Evolutionary conservation across 2,797 vertebrate genomes (phyloP).

Genomic region (Ptychobarbus kaznakovi): DNA sequence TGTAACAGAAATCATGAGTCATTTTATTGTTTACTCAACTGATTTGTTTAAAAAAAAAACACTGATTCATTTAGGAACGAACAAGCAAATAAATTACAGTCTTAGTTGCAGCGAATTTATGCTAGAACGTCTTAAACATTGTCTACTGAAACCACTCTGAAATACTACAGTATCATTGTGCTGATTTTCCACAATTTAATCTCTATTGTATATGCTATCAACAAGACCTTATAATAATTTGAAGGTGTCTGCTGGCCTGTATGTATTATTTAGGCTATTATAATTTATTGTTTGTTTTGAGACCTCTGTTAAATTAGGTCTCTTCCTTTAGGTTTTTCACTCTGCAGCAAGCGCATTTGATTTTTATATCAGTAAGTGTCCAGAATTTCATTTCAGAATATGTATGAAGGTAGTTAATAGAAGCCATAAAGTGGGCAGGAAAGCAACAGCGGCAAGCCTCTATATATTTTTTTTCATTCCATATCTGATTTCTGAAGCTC

Average conservation of each 20-base stretch:
- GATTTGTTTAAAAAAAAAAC: neutral
- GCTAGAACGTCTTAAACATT: neutral
- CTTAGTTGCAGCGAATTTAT: neutral
- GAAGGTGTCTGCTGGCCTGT: neutral
- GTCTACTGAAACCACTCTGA: neutral
- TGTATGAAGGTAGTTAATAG: neutral
- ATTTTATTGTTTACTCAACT: neutral
- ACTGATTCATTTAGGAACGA: neutral
- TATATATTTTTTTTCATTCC: neutral
- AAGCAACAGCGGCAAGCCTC: neutral
- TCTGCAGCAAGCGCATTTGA: neutral
- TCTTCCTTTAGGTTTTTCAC: neutral
- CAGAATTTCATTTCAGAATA: constrained; percentile 1
- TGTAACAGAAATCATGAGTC: neutral
- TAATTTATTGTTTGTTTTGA: constrained; percentile 1
- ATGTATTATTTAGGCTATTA: neutral
- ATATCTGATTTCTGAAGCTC: constrained; percentile 8
- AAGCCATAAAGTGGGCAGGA: neutral
- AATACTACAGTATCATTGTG: neutral
- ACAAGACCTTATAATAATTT: neutral
- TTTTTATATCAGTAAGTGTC: constrained; percentile 3
- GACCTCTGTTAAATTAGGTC: neutral
- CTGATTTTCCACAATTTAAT: neutral
- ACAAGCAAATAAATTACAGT: neutral
- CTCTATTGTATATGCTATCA: neutral